Conservation (phyloP, 2,888 invertebrate species). For the Antheraea assamensis region DNA sequence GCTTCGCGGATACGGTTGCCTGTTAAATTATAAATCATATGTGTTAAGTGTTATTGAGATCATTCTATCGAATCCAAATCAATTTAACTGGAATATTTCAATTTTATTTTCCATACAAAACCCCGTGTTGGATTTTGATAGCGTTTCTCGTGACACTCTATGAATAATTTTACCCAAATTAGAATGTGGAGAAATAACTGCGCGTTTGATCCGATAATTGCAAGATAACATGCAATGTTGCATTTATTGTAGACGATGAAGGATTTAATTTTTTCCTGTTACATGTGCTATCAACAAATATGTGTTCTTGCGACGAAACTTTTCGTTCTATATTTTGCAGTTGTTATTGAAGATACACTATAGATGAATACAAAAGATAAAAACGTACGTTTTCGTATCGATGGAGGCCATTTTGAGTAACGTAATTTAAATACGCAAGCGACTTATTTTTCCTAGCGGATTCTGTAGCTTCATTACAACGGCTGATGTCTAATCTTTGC, state of each 20-base stretch:
- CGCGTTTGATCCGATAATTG: not conserved
- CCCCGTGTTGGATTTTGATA: not conserved
- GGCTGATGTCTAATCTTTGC: not conserved
- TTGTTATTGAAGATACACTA: not conserved
- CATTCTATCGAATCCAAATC: slow-evolving; percentile 4
- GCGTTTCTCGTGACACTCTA: not conserved
- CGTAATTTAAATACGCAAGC: too few relatives aligned
- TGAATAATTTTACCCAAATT: not conserved
- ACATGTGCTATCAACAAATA: not conserved
- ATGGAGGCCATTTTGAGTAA: not conserved
- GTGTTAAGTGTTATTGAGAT: slow-evolving; percentile 20
- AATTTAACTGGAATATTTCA: slow-evolving; percentile 5
- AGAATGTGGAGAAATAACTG: not conserved
- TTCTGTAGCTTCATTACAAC: not conserved
- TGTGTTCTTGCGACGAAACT: not conserved
- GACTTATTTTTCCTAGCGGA: too few relatives aligned
- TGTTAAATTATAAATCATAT: slow-evolving; percentile 38
- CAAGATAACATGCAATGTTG: not conserved
- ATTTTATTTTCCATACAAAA: not conserved
- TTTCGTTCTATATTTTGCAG: not conserved
- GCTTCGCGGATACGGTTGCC: slow-evolving; percentile 32
- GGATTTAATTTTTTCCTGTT: not conserved
- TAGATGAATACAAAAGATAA: not conserved
- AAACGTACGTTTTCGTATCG: not conserved
- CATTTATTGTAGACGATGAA: not conserved